phyloP scores from a whole-genome alignment of 2,888 invertebrate genomes.

The Miltochrista miniata region DNA sequence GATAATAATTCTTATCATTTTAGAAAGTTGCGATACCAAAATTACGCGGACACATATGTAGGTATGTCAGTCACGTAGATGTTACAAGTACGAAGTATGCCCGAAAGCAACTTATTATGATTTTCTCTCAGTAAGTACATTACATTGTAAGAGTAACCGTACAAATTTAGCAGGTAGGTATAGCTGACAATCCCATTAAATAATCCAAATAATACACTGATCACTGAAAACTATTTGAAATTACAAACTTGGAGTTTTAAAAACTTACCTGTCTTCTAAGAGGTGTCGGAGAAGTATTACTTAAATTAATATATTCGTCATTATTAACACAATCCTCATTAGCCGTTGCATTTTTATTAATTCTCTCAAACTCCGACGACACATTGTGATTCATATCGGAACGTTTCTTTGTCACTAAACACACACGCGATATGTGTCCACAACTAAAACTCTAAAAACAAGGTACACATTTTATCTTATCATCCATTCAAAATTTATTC shows the following conservation, averaged over 20 bases:
- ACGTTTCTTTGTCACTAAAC: constrained; percentile 42
- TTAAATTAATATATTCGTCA: constrained; percentile 31
- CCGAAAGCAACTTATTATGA: no score
- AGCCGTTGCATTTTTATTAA: constrained; percentile 51
- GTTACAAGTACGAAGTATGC: no score
- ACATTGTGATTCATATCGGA: constrained; percentile 60
- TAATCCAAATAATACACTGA: no score
- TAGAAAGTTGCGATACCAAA: no score
- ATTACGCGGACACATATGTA: no score
- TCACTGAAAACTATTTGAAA: not conserved
- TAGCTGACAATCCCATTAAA: no score
- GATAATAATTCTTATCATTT: no score
- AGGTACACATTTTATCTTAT: constrained; percentile 60
- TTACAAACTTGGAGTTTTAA: constrained; percentile 26
- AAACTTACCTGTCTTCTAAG: constrained; percentile 77
- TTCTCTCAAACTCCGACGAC: constrained; percentile 63
- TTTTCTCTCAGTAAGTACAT: no score
- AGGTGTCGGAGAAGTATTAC: constrained; percentile 38
- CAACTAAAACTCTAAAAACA: constrained; percentile 41
- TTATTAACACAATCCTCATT: constrained; percentile 49
- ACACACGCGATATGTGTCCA: constrained; percentile 38
- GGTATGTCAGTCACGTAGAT: no score
- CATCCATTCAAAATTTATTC: constrained; percentile 37
- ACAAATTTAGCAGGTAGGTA: no score
- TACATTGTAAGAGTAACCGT: no score